phyloP scores from a whole-genome alignment of 2,113 vertebrate genomes.

The Sinocyclocheilus grahami region DNA sequence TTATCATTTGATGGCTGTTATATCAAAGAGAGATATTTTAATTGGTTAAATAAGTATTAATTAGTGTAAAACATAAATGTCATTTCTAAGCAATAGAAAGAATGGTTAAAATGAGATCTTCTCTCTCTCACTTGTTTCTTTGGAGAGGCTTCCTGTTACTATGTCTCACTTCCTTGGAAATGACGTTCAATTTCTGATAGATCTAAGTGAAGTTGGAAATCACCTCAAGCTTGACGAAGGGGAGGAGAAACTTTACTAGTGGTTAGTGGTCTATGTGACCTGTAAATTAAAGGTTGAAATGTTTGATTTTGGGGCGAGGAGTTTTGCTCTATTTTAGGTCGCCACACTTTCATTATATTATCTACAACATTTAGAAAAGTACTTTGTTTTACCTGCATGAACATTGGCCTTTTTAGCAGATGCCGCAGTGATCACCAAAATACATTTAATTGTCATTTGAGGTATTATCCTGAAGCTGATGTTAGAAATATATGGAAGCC shows the following conservation, averaged over 20 bases:
- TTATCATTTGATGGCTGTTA: background rate
- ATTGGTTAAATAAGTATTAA: background rate
- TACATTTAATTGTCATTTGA: background rate
- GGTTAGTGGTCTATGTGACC: background rate
- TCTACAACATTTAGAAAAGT: conserved; percentile 7
- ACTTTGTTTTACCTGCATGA: background rate
- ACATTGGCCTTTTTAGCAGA: background rate
- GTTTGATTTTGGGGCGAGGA: conserved; percentile 70
- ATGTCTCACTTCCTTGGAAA: background rate
- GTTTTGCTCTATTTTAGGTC: conserved; percentile 28
- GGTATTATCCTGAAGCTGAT: no score
- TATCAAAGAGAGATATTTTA: background rate
- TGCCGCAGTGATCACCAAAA: background rate
- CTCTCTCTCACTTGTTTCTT: conserved; percentile 8
- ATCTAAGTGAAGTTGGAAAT: background rate
- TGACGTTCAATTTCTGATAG: background rate
- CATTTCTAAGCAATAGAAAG: background rate
- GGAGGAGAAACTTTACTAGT: conserved; percentile 1
- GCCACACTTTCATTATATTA: conserved; percentile 44
- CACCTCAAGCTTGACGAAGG: background rate
- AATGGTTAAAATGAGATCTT: background rate
- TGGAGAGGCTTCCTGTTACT: background rate
- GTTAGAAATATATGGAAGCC: background rate
- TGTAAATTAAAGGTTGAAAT: conserved; percentile 50
- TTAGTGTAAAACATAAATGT: background rate